Evolutionary conservation across 2,113 vertebrate species (phyloP).

Genomic region (Sclerurus mexicanus): DNA sequence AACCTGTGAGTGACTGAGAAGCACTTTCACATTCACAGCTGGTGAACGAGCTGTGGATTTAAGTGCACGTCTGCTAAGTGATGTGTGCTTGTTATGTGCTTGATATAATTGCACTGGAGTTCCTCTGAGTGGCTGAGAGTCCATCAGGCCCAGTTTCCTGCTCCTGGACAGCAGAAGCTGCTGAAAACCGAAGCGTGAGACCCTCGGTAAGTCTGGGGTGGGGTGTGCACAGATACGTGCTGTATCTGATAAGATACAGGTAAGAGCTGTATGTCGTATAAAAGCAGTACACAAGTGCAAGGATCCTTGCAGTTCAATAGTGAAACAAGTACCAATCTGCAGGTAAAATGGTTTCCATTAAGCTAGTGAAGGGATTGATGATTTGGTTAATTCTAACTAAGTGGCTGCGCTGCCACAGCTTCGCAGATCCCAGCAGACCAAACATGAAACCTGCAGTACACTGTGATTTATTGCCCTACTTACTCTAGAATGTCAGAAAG

Average conservation of each 20-base stretch:
- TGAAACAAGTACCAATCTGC: not conserved
- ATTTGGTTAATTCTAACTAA: conserved; percentile 19
- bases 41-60: not conserved
- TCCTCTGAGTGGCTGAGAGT: not conserved
- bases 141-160: not conserved
- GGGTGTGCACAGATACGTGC: not conserved
- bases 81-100: not conserved
- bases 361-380: not conserved
- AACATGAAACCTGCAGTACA: not conserved
- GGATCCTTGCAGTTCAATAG: not conserved
- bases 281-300: not conserved
- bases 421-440: not conserved
- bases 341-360: not conserved
- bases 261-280: not conserved
- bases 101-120: not conserved
- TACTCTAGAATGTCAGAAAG: not conserved
- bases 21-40: not conserved
- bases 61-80: not conserved
- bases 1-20: not conserved
- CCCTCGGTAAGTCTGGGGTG: not conserved
- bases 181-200: not conserved
- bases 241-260: too few relatives aligned
- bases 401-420: not conserved
- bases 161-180: not conserved
- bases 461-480: conserved; percentile 16